These are phyloP conservation scores for Amblyornis subalaris DNA, from an alignment of 2,113 vertebrate genomes.

Conservation along the genomic window DNA sequence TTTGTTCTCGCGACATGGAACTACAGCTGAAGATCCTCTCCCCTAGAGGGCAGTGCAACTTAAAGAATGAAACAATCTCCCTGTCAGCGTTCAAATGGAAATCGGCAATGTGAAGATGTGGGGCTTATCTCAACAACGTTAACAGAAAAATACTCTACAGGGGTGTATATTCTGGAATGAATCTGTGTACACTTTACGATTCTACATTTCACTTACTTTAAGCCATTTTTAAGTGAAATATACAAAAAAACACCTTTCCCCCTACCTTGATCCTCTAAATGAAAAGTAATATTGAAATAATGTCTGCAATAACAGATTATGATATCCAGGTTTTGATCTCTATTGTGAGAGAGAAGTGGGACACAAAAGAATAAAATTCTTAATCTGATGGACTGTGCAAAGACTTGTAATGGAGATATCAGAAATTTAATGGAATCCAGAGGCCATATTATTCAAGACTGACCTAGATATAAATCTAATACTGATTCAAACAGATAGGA, in stretches of 20 bases:
- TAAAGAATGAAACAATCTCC: slow-evolving; percentile 30
- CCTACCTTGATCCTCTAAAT: neutral
- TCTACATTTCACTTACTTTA: neutral
- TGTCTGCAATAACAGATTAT: neutral
- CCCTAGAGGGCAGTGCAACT: slow-evolving; percentile 70
- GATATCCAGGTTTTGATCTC: neutral
- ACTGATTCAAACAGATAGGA: neutral
- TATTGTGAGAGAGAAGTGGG: neutral
- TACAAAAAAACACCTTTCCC: fast-evolving
- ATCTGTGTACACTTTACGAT: neutral
- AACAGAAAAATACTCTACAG: neutral
- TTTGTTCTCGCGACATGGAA: neutral
- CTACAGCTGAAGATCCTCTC: neutral
- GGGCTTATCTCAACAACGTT: neutral
- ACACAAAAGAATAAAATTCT: neutral
- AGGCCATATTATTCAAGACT: neutral
- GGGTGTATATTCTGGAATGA: neutral
- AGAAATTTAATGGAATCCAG: neutral
- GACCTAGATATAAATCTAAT: neutral
- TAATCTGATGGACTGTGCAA: neutral
- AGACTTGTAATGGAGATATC: neutral
- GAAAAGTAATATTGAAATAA: neutral
- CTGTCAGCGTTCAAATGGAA: neutral
- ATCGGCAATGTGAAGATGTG: neutral
- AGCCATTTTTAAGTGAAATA: neutral